Percentiles rank a stretch among this genome's conserved stretches.
Evolutionary conservation across 2,797 vertebrate species (phyloP).

Genomic region (Spatula versicolor): DNA sequence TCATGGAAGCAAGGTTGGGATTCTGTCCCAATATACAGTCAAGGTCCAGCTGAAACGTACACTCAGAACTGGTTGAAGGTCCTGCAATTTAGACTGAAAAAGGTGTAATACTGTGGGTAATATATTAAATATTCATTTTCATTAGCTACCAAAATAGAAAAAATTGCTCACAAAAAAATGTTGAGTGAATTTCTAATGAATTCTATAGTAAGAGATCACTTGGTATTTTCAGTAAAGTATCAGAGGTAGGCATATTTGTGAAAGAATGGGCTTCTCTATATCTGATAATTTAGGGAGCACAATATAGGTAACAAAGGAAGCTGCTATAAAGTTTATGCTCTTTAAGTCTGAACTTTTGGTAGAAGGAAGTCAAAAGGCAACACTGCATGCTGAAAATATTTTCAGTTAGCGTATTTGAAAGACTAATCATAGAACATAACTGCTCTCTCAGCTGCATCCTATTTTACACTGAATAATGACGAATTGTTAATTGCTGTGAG

Average conservation of each 20-base stretch:
- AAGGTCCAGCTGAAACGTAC: neutral
- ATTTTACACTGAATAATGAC: neutral
- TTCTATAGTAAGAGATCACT: neutral
- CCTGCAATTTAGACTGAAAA: neutral
- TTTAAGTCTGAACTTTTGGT: neutral
- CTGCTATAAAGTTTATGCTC: neutral
- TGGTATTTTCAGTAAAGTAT: neutral
- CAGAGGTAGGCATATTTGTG: neutral
- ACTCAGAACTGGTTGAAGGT: neutral
- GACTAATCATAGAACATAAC: neutral
- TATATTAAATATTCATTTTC: neutral
- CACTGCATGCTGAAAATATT: neutral
- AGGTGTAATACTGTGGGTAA: neutral
- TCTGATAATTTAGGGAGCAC: neutral
- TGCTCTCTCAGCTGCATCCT: neutral
- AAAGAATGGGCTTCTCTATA: neutral
- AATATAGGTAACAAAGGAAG: neutral
- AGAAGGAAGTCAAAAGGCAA: neutral
- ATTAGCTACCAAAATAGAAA: neutral
- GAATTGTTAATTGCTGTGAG: slow-evolving; percentile 13
- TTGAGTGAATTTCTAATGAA: neutral
- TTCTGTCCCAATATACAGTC: neutral
- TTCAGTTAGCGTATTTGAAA: neutral
- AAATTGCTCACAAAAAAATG: neutral
- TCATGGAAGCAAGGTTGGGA: neutral